A percentile compares a stretch with the other conserved stretches of the same genome.
phyloP scores from a whole-genome alignment of 2,113 vertebrate species.

The Orthochromis malagaraziensis region DNA sequence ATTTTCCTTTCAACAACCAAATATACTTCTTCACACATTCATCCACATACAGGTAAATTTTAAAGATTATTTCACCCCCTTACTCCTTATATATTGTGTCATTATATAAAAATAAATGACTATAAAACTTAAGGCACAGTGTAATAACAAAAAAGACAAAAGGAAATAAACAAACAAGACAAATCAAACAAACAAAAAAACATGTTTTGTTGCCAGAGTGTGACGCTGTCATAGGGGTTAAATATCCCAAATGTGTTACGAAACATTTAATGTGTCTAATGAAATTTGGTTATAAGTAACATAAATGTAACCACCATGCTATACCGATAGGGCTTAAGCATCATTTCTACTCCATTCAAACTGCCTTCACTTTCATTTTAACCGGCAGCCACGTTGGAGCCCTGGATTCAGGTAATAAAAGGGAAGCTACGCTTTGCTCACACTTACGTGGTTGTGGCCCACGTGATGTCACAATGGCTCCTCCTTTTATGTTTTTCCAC shows the following conservation, averaged over 20 bases:
- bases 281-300: background rate
- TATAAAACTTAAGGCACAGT: background rate
- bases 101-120: background rate
- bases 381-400: constrained; percentile 33
- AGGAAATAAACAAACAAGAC: background rate
- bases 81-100: background rate
- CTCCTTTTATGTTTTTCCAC: background rate
- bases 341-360: background rate
- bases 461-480: background rate
- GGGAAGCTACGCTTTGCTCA: background rate
- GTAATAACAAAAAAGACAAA: background rate
- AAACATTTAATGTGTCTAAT: background rate
- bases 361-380: background rate
- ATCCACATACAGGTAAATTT: background rate
- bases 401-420: background rate
- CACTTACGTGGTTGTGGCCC: background rate
- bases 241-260: background rate
- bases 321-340: background rate
- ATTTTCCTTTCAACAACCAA: background rate
- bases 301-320: background rate
- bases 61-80: background rate
- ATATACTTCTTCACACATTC: background rate
- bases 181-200: background rate
- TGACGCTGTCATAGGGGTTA: background rate
- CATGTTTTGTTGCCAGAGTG: background rate